Conservation (phyloP, 2,888 invertebrate species). For the Geotrupes spiniger region DNA sequence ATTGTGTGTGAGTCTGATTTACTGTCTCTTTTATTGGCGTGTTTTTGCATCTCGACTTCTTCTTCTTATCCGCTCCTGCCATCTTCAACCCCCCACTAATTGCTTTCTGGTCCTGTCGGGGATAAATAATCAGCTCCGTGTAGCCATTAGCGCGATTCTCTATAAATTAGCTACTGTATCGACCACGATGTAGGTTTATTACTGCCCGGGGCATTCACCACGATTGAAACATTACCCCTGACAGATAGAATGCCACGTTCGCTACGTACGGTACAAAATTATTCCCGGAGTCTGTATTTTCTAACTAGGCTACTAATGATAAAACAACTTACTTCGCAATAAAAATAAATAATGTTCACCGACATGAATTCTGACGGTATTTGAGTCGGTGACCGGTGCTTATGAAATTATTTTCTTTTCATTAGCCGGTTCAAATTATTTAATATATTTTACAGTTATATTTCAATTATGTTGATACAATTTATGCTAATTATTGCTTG, state of each 20-base stretch:
- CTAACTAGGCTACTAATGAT: too few species aligned
- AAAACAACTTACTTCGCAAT: too few species aligned
- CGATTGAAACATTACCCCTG: constrained; percentile 25
- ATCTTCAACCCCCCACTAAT: constrained; percentile 34
- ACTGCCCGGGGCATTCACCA: constrained; percentile 24
- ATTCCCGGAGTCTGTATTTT: too few species aligned
- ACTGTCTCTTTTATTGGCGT: constrained; percentile 34
- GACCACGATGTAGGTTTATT: constrained; percentile 25
- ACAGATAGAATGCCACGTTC: neutral
- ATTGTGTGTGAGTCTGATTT: constrained; percentile 36
- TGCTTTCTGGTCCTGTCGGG: constrained; percentile 36
- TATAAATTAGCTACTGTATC: constrained; percentile 38
- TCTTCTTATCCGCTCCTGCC: constrained; percentile 21
- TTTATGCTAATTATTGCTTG: too few species aligned
- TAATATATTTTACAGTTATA: too few species aligned
- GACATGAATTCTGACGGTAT: too few species aligned
- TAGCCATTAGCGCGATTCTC: constrained; percentile 41
- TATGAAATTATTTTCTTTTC: too few species aligned
- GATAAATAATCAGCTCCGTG: constrained; percentile 44
- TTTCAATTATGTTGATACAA: too few species aligned
- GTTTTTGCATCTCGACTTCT: constrained; percentile 41
- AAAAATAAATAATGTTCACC: too few species aligned
- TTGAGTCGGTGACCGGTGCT: too few species aligned
- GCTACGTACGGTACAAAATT: neutral
- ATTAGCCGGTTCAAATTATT: too few species aligned